Evolutionary conservation across 2,888 invertebrate genomes (phyloP), one percentile per base, ranked within the genome.

Genomic region (Oscheius myriophilus): DNA sequence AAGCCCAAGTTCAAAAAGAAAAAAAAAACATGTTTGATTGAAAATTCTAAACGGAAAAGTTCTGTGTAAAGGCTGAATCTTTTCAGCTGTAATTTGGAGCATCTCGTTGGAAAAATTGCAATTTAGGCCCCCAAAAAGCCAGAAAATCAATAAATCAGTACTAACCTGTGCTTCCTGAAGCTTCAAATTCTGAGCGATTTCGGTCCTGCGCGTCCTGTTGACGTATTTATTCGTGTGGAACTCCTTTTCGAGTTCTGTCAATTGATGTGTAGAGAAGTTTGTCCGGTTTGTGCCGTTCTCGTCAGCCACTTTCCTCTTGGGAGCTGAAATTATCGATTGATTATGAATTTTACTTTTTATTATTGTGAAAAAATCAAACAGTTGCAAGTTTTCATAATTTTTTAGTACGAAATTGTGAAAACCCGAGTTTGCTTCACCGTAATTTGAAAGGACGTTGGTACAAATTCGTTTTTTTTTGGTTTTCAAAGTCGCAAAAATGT

Each of bases 191-290:
- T 94, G 93, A 0, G 98, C 98, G 80, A 98, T 98, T 89, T 98
- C 98, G 87, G 97, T 96, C 83, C 98, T 91, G 79, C 97, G 90
- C 46, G 96, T 96, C 81, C 97, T 90, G 46, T 97, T 98, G 86
- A 98, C 91, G 90, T 98, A 98, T 89, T 96, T 96, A 90, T 96
- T 96, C 89, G 96, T 97, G 88, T 97, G 97, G 89, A 97, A 98
- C 88, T 98, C 97, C 87, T 98, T 98, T 88, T 98, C 98, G 79
- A 98, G 90, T 88, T 98, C 98, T 1, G 97, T 98, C 76, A 98
- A 91, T 88, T 98, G 98, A 89, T 97, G 97, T 89, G 97, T 98
- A 80, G 96, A 96, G 90, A 98, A 98, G 89, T 98, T 98, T 46
- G 98, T 98, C 65, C 98, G 91, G 69, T 86, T 86, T 41, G 81